These are phyloP conservation scores for Eidolon helvum DNA, from an alignment of 2,113 vertebrate genomes.

Conservation along the genomic window DNA sequence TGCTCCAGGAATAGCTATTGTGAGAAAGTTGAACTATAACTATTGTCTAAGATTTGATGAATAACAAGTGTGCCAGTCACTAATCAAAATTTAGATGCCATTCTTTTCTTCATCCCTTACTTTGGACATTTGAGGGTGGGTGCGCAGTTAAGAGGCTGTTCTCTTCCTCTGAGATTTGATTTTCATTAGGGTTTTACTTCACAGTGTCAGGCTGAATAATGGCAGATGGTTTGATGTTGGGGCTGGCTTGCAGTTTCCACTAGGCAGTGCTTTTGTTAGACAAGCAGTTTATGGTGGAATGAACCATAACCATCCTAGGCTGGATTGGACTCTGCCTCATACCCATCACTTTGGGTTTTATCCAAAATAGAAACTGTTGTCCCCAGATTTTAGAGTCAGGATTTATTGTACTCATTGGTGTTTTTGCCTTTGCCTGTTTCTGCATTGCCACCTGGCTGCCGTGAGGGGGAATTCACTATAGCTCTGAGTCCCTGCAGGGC, in stretches of 20 bases:
- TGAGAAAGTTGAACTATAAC: neutral
- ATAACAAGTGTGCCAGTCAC: neutral
- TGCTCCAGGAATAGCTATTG: neutral
- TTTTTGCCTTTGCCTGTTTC: conserved; percentile 57
- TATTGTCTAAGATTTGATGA: neutral
- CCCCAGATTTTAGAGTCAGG: neutral
- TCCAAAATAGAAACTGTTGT: neutral
- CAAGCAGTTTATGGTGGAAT: neutral
- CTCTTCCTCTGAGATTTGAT: neutral
- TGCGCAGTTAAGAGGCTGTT: neutral
- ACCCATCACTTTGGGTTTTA: neutral
- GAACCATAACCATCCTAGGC: neutral
- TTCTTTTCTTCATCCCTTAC: neutral
- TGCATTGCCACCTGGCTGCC: conserved; percentile 80
- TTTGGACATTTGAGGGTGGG: neutral
- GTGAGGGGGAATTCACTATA: conserved; percentile 4
- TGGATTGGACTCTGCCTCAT: neutral
- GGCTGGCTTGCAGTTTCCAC: neutral
- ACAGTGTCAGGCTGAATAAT: neutral
- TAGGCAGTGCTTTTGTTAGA: neutral
- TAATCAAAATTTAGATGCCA: neutral
- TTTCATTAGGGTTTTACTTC: neutral
- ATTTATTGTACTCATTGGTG: neutral
- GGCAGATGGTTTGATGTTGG: neutral
- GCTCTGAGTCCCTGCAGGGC: neutral